A percentile compares a stretch with the other conserved stretches of the same genome.
These are phyloP conservation scores for Drosophila equinoxialis DNA, from an alignment of 1,140 invertebrate genomes.

Conservation along the genomic window DNA sequence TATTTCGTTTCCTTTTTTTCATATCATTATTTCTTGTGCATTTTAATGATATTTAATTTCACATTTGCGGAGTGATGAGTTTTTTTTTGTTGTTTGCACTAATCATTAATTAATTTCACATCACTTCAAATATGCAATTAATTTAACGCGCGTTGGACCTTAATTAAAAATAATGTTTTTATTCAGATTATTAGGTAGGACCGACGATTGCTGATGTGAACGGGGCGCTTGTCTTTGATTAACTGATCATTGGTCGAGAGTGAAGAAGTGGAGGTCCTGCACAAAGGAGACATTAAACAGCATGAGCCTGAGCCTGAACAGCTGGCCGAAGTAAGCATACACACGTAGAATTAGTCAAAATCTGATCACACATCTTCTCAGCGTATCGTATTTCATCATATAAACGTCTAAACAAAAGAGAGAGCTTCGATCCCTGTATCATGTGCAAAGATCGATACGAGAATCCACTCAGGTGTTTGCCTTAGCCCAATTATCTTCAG, in stretches of 20 bases:
- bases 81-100: constrained; percentile 56
- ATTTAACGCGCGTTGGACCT: constrained; percentile 51
- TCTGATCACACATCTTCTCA: constrained; percentile 64
- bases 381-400: constrained; percentile 55
- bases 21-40: constrained; percentile 56
- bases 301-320: constrained; percentile 26
- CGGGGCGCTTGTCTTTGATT: constrained; percentile 64
- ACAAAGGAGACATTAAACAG: too few relatives aligned
- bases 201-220: constrained; percentile 40
- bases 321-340: constrained; percentile 31
- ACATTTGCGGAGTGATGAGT: constrained; percentile 49
- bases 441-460: constrained; percentile 21
- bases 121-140: constrained; percentile 74
- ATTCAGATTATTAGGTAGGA: constrained; percentile 35
- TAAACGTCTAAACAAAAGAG: background rate
- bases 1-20: constrained; percentile 45
- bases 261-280: constrained; percentile 1
- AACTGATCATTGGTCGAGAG: constrained; percentile 64
- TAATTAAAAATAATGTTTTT: constrained; percentile 68
- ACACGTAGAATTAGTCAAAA: constrained; percentile 1
- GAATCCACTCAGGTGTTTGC: constrained; percentile 62
- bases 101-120: constrained; percentile 81
- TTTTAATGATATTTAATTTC: constrained; percentile 79
- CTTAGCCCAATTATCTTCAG: constrained; percentile 53
- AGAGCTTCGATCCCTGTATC: constrained; percentile 28